Base-by-base conservation (phyloP, 1,140 invertebrate genomes). In the Pogonognathellus flavescens region DNA sequence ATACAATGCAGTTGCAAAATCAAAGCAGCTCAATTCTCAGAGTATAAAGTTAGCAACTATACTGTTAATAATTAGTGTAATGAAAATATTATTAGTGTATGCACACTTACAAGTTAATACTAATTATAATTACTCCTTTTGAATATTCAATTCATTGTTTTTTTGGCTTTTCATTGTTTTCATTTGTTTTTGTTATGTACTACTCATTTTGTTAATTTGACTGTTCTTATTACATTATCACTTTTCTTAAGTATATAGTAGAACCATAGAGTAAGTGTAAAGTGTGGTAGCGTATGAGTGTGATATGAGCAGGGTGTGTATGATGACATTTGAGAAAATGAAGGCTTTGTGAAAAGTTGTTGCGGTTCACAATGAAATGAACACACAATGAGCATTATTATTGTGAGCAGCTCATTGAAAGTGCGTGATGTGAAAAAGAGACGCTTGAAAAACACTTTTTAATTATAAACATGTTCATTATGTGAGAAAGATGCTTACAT, bases 1-100 rank as follows among this genome's bases (percentile, higher is more conserved):
- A 76, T 76, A 76, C 70, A 76, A 76, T 76, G 70, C 70, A 76
- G 70, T 76, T 76, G 70, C 70, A 50, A 31, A 50, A 76, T 76
- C n/a, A n/a, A 49, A n/a, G 70, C 70, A 76, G 70, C 70, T 76
- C 25, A 76, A 76, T 76, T 76, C 70, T 76, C 70, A 76, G 41
- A 76, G 70, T 76, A 31, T 76, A 76, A 76, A 49, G n/a, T 76
- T 3, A 41, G 6, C 31, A 41, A 41, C 31, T 41, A 41, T 41
- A 41, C 31, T 41, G 31, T 41, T 41, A 41, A 41, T 41, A 41
- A 41, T 16, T 70, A 70, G n/a, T n/a, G n/a, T n/a, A n/a, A n/a
- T n/a, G n/a, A n/a, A 70, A 16, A 14, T 16, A 22, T 5, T 3
- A 60, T 60, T 60, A 18, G 5, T 60, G 59, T 60, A 66, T 25